A percentile compares a stretch with the other conserved stretches of the same genome.
Evolutionary conservation across 2,113 vertebrate genomes (phyloP).

Genomic region (Oncorhynchus gorbuscha): DNA sequence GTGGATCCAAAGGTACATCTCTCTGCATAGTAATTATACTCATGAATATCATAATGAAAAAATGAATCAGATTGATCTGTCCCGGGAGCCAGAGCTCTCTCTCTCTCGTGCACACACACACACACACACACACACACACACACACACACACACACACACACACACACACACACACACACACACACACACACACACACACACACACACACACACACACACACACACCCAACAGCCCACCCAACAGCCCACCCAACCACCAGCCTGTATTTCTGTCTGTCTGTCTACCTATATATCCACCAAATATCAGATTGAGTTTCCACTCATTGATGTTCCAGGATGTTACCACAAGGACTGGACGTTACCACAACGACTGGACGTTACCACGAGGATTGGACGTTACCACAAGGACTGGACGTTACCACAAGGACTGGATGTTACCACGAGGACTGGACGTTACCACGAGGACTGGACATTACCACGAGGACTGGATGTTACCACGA

Average conservation of each 20-base stretch:
- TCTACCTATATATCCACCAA: conserved; percentile 8
- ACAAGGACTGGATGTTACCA: not conserved
- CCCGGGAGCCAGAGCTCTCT: conserved; percentile 10
- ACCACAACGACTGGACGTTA: not conserved
- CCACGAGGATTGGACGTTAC: not conserved
- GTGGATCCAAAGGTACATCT: conserved; percentile 31
- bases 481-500: not conserved
- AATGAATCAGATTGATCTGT: conserved; percentile 41
- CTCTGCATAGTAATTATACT: conserved; percentile 42
- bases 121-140: too few relatives aligned
- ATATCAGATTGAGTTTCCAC: conserved; percentile 18
- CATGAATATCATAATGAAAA: conserved; percentile 50
- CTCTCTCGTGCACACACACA: not conserved
- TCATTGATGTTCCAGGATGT: conserved; percentile 3
- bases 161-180: too few relatives aligned
- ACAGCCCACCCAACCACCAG: too few relatives aligned
- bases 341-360: not conserved
- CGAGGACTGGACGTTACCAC: too few relatives aligned
- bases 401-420: not conserved
- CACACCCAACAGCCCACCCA: too few relatives aligned
- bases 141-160: too few relatives aligned
- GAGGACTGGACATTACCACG: too few relatives aligned
- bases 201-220: conserved; percentile 3
- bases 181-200: too few relatives aligned
- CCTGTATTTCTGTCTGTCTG: not conserved